Percentiles rank a stretch among this genome's conserved stretches.
Conservation (phyloP, 2,888 invertebrate genomes). For the Seladonia tumulorum region DNA sequence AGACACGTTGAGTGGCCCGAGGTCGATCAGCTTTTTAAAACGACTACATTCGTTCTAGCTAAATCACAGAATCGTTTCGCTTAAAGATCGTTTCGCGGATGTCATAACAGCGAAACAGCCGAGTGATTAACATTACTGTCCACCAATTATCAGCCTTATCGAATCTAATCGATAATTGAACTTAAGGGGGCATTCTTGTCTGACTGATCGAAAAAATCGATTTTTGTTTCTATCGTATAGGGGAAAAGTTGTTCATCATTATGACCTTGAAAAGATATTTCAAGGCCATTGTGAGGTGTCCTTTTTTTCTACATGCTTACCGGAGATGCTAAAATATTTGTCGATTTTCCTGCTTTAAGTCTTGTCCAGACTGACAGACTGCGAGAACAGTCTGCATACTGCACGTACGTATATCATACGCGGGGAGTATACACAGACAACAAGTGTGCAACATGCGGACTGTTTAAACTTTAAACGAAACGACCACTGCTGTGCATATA, state of each 20-base stretch:
- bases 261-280: too few relatives aligned
- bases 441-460: too few relatives aligned
- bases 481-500: neutral
- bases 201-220: neutral
- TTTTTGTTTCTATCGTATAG: neutral
- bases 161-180: neutral
- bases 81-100: neutral
- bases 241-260: too few relatives aligned
- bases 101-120: neutral
- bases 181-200: neutral
- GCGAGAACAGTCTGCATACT: too few relatives aligned
- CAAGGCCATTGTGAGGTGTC: too few relatives aligned
- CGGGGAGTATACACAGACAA: too few relatives aligned
- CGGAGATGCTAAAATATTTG: too few relatives aligned
- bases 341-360: too few relatives aligned
- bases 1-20: neutral
- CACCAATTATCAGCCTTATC: neutral
- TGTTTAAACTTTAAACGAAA: neutral
- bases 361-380: too few relatives aligned
- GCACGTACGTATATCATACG: too few relatives aligned
- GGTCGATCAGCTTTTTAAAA: conserved; percentile 1
- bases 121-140: neutral
- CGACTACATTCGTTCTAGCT: neutral
- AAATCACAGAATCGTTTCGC: neutral
- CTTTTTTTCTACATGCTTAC: too few relatives aligned